Evolutionary conservation across 2,113 vertebrate genomes (phyloP).

Genomic region (Agapornis roseicollis): DNA sequence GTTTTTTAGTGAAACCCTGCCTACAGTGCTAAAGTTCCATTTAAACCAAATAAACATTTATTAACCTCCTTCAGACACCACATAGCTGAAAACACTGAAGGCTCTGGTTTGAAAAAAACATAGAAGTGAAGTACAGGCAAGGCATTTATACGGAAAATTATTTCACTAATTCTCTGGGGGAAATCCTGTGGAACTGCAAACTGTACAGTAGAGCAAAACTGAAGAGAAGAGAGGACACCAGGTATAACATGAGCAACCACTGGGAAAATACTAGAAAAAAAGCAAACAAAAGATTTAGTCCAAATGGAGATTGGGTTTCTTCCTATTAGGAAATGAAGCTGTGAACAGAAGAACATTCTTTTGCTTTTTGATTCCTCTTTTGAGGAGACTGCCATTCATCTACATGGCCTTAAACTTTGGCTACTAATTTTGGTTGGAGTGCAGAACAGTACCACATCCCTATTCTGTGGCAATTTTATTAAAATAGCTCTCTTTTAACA

Average conservation of each 20-base stretch:
- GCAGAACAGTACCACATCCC: not conserved
- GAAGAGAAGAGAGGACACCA: not conserved
- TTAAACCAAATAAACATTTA: not conserved
- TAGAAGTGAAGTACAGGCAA: not conserved
- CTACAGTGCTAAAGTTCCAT: not conserved
- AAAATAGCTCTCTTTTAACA: not conserved
- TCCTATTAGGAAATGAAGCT: not conserved
- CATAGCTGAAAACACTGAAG: not conserved
- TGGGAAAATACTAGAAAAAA: not conserved
- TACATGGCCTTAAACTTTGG: not conserved
- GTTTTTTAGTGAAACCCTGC: not conserved
- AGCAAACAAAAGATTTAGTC: not conserved
- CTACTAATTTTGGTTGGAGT: not conserved
- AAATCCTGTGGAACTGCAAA: not conserved
- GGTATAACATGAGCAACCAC: not conserved
- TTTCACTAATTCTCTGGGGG: not conserved
- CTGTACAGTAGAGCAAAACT: not conserved
- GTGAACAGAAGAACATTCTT: not conserved
- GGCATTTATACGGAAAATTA: fast-evolving
- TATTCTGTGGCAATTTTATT: not conserved
- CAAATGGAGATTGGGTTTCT: not conserved
- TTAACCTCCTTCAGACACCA: not conserved
- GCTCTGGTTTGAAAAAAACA: not conserved
- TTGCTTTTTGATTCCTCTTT: not conserved
- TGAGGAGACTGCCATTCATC: not conserved